Conservation (phyloP, 2,888 invertebrate species). For the Agapostemon virescens region DNA sequence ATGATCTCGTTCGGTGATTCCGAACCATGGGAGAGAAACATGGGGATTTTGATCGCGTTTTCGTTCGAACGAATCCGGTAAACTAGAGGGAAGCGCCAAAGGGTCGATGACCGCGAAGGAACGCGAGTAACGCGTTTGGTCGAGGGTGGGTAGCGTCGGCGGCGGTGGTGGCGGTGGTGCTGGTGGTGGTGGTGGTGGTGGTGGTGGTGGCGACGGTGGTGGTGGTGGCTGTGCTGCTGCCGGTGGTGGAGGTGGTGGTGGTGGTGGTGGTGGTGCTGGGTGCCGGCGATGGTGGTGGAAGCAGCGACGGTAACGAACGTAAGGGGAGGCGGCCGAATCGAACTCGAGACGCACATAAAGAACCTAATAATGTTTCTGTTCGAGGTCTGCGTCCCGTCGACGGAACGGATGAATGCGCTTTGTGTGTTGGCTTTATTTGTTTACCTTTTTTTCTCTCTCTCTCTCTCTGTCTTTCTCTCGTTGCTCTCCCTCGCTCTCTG, state of each 20-base stretch:
- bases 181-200: neutral
- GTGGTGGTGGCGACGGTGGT: neutral
- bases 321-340: conserved; percentile 33
- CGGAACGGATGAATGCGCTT: conserved; percentile 7
- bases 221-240: neutral
- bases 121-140: conserved; percentile 28
- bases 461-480: no score
- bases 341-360: conserved; percentile 14
- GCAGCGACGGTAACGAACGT: conserved; percentile 17
- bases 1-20: neutral
- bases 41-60: neutral
- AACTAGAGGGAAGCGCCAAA: conserved; percentile 27
- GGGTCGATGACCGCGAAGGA: conserved; percentile 50
- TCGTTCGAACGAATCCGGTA: conserved; percentile 13
- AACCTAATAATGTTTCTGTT: conserved; percentile 9
- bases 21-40: neutral
- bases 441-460: neutral
- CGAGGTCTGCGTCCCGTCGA: neutral
- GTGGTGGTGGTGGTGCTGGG: neutral
- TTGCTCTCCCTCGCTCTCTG: no score
- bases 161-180: conserved; percentile 1
- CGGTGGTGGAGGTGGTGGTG: neutral
- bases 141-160: conserved; percentile 41
- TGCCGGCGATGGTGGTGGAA: conserved; percentile 1
- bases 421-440: neutral